phyloP scores from a whole-genome alignment of 1,140 invertebrate genomes.

The Eupristina koningsbergeri region DNA sequence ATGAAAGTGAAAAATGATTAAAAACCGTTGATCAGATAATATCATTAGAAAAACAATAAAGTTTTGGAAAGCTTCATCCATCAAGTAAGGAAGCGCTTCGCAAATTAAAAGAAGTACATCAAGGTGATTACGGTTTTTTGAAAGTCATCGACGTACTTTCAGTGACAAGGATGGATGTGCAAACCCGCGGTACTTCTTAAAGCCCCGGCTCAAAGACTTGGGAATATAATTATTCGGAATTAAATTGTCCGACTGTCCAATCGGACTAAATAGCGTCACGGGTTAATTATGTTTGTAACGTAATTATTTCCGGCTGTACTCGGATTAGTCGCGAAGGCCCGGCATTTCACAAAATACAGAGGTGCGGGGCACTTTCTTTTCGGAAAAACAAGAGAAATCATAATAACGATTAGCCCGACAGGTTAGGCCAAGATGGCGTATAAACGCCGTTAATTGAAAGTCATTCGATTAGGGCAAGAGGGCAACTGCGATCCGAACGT shows the following conservation, averaged over 20 bases:
- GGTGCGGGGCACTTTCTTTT: too few relatives aligned
- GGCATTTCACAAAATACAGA: background rate
- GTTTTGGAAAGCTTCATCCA: background rate
- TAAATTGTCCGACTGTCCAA: background rate
- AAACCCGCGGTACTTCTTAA: background rate
- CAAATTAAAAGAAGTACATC: conserved; percentile 6
- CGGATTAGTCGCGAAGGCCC: background rate
- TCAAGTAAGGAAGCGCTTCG: background rate
- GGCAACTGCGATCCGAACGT: background rate
- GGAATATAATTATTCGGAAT: background rate
- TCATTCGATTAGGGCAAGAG: conserved; percentile 35
- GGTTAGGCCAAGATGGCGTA: background rate
- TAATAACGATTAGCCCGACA: background rate
- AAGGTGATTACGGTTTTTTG: background rate
- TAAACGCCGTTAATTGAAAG: conserved; percentile 47
- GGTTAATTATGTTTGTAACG: background rate
- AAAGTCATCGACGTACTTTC: background rate
- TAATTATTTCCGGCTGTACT: background rate
- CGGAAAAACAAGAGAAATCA: conserved; percentile 1
- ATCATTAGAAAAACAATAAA: background rate
- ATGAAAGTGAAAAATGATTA: background rate
- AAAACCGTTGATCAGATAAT: background rate
- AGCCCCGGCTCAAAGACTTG: background rate
- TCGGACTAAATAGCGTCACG: too few relatives aligned
- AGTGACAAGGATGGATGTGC: conserved; percentile 12